phyloP scores from a whole-genome alignment of 2,888 invertebrate genomes.

The Tryphoninae sp. region DNA sequence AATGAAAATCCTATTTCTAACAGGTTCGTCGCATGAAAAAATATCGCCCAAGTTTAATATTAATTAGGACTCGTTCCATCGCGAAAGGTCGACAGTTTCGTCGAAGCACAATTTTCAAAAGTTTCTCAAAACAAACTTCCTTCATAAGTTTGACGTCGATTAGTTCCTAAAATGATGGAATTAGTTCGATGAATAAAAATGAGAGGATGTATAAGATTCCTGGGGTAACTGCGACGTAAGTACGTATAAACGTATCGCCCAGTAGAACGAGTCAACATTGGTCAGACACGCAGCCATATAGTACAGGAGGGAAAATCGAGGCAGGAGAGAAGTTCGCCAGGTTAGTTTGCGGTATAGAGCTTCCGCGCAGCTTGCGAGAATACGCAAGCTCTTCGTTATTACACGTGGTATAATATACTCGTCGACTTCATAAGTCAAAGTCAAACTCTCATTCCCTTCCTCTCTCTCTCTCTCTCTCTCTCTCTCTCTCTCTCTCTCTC shows the following conservation, averaged over 20 bases:
- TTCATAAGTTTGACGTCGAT: background rate
- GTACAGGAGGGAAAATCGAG: background rate
- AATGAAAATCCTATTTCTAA: too few species aligned
- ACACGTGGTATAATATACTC: constrained; percentile 3
- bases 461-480: background rate
- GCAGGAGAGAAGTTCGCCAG: constrained; percentile 1
- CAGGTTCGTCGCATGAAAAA: background rate
- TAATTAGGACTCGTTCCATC: constrained; percentile 6
- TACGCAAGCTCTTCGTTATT: background rate
- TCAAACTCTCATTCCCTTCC: constrained; percentile 1
- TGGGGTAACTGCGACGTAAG: background rate
- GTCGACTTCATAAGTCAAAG: constrained; percentile 32
- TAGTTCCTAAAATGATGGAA: background rate
- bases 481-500: background rate
- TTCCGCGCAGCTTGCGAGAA: background rate
- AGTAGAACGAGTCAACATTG: constrained; percentile 27
- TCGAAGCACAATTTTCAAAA: constrained; percentile 34
- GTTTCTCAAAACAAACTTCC: constrained; percentile 3
- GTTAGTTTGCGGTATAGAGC: constrained; percentile 2
- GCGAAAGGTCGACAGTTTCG: constrained; percentile 27
- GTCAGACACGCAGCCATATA: constrained; percentile 30
- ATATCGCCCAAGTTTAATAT: background rate
- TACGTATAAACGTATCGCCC: background rate
- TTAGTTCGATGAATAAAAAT: too few species aligned
- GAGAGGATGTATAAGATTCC: background rate